phyloP scores from a whole-genome alignment of 2,797 vertebrate genomes.

The Melanotaenia trifasciata region DNA sequence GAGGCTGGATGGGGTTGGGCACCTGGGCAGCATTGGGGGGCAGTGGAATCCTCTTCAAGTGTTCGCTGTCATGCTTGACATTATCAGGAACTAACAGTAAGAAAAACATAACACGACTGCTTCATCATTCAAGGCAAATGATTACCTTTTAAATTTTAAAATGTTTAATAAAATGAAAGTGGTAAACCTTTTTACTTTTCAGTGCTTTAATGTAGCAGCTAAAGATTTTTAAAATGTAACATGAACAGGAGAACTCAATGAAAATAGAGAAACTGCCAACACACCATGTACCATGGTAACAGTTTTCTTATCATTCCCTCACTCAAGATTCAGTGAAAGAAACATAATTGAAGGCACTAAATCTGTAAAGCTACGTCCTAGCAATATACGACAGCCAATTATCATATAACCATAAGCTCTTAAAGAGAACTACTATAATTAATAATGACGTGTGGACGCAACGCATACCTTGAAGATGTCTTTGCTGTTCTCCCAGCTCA shows the following conservation, averaged over 20 bases:
- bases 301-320: constrained; percentile 7
- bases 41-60: constrained; percentile 79
- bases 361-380: background rate
- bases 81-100: constrained; percentile 72
- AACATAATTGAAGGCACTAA: background rate
- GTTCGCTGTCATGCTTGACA: constrained; percentile 73
- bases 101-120: constrained; percentile 4
- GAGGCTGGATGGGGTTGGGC: constrained; percentile 84
- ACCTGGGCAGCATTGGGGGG: constrained; percentile 86
- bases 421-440: constrained; percentile 4
- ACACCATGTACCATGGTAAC: background rate
- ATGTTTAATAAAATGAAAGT: background rate
- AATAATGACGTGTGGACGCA: background rate
- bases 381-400: background rate
- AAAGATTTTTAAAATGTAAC: constrained; percentile 12
- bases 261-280: background rate
- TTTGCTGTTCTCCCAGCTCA: constrained; percentile 82
- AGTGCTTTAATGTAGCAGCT: constrained; percentile 1
- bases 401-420: constrained; percentile 4
- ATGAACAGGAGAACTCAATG: background rate
- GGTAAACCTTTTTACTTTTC: background rate
- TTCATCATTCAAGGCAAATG: background rate
- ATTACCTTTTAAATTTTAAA: background rate
- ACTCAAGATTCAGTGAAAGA: constrained; percentile 11
- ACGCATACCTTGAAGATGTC: constrained; percentile 75